Evolutionary conservation across 2,113 vertebrate genomes (phyloP).

Genomic region (Hymenochirus boettgeri): DNA sequence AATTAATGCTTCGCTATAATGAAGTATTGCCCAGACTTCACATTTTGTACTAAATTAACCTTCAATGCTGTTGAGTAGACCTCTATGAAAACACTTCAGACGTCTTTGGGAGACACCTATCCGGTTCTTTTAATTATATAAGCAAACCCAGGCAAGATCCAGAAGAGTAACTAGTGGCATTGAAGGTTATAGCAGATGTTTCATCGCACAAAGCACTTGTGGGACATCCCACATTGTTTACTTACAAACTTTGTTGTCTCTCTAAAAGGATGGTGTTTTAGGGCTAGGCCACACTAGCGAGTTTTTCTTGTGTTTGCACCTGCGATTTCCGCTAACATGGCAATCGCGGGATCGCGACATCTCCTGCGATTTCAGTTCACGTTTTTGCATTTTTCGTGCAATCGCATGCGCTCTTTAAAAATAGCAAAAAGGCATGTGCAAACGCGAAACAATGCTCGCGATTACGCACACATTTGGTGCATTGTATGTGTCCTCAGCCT

Average conservation of each 20-base stretch:
- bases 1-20: background rate
- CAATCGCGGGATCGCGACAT: no score
- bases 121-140: slow-evolving; percentile 34
- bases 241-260: slow-evolving; percentile 37
- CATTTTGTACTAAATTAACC: slow-evolving; percentile 1
- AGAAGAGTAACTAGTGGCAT: slow-evolving; percentile 43
- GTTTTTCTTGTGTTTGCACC: no score
- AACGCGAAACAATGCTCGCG: no score
- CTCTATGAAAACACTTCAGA: slow-evolving; percentile 27
- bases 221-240: slow-evolving; percentile 36
- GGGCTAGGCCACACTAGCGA: no score
- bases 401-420: no score
- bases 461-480: no score
- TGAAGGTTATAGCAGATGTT: slow-evolving; percentile 37
- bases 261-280: slow-evolving; percentile 50
- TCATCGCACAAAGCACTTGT: slow-evolving; percentile 28
- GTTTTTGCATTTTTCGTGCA: no score
- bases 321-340: no score
- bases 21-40: slow-evolving; percentile 9
- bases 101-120: slow-evolving; percentile 35
- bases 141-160: slow-evolving; percentile 35
- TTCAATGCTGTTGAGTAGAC: slow-evolving; percentile 17
- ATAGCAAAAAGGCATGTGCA: no score
- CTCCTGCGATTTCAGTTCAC: no score
- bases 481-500: no score